phyloP scores from a whole-genome alignment of 2,888 invertebrate species.

The Osedax frankpressi region DNA sequence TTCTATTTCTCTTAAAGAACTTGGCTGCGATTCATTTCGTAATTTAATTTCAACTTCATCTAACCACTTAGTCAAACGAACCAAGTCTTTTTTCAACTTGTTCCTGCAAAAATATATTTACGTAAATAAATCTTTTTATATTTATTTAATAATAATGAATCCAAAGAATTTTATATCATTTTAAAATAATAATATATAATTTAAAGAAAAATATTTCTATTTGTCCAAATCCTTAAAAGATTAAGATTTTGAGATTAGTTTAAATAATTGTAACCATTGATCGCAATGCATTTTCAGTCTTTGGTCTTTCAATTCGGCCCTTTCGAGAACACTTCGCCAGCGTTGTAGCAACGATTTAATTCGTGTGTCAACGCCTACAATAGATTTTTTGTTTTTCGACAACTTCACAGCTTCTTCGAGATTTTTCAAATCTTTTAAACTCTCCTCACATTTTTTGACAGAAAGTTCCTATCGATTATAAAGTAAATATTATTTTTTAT shows the following conservation, averaged over 20 bases:
- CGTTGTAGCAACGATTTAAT: conserved; percentile 30
- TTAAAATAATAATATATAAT: too few species aligned
- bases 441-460: neutral
- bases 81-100: conserved; percentile 31
- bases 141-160: too few species aligned
- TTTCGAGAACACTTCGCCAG: conserved; percentile 38
- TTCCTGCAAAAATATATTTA: too few species aligned
- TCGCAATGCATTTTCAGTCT: conserved; percentile 59
- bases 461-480: neutral
- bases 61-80: conserved; percentile 40
- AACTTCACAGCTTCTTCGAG: neutral
- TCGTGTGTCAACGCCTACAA: neutral
- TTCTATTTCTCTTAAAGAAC: conserved; percentile 36
- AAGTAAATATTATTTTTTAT: too few species aligned
- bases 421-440: neutral
- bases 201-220: too few species aligned
- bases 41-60: conserved; percentile 34
- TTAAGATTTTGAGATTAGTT: too few species aligned
- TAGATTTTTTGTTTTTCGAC: neutral
- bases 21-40: conserved; percentile 27
- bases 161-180: too few species aligned
- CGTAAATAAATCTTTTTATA: too few species aligned
- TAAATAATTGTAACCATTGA: conserved; percentile 38
- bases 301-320: conserved; percentile 33
- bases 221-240: too few species aligned